Evolutionary conservation across 2,797 vertebrate genomes (phyloP).

Genomic region (Chrysocyon brachyurus): DNA sequence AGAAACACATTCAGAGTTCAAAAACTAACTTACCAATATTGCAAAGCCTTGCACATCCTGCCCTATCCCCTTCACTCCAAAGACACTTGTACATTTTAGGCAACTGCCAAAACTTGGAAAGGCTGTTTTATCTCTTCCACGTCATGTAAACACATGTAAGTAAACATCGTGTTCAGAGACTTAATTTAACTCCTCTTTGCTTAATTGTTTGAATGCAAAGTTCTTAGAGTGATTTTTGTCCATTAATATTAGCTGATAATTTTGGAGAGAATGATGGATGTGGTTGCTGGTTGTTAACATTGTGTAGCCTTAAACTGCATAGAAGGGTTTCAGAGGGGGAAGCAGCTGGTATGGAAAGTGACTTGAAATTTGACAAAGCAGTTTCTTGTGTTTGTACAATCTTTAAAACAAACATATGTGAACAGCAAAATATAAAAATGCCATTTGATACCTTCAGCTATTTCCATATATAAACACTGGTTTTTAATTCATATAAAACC

Average conservation of each 20-base stretch:
- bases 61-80: neutral
- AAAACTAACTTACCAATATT: neutral
- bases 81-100: neutral
- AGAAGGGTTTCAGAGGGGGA: neutral
- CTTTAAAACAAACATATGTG: neutral
- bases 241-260: neutral
- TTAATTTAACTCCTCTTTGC: constrained; percentile 16
- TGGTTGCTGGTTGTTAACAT: constrained; percentile 7
- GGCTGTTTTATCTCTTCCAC: neutral
- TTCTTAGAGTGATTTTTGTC: constrained; percentile 45
- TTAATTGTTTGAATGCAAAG: neutral
- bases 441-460: neutral
- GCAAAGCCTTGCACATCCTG: neutral
- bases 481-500: constrained; percentile 12
- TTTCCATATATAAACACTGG: neutral
- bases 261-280: constrained; percentile 5
- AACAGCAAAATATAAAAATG: neutral
- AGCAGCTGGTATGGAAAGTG: neutral
- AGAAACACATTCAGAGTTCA: neutral
- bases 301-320: neutral
- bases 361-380: neutral
- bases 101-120: constrained; percentile 11
- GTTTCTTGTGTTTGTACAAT: constrained; percentile 46
- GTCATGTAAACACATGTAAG: neutral
- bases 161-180: constrained; percentile 2